phyloP scores from a whole-genome alignment of 2,888 invertebrate genomes.

The Fragum whitleyi region DNA sequence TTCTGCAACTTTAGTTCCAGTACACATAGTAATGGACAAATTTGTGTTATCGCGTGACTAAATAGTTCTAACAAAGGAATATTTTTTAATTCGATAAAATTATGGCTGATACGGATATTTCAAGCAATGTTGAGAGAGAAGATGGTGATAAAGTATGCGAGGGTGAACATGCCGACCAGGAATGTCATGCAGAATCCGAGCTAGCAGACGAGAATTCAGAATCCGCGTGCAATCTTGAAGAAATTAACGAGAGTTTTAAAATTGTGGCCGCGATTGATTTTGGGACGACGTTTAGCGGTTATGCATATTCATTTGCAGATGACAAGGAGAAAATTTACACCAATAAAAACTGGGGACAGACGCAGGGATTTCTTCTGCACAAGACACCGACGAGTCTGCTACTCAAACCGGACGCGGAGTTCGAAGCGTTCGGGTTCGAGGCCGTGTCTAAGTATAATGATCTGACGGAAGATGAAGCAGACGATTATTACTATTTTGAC shows the following conservation, averaged over 20 bases:
- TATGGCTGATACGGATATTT: slow-evolving; percentile 25
- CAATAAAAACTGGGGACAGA: slow-evolving; percentile 82
- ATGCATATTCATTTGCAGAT: slow-evolving; percentile 79
- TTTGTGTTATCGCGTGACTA: slow-evolving; percentile 5
- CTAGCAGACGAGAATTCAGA: slow-evolving; percentile 29
- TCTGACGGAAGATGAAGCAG: slow-evolving; percentile 78
- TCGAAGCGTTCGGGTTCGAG: slow-evolving; percentile 81
- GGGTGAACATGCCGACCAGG: background rate
- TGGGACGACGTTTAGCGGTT: slow-evolving; percentile 81
- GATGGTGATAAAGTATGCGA: background rate
- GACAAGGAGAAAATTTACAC: slow-evolving; percentile 78
- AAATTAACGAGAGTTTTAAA: slow-evolving; percentile 71
- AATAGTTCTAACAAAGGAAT: slow-evolving; percentile 16
- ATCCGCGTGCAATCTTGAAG: slow-evolving; percentile 41
- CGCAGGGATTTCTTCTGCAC: slow-evolving; percentile 80
- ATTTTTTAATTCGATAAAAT: background rate
- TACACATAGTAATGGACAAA: slow-evolving; percentile 13
- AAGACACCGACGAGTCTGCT: slow-evolving; percentile 81
- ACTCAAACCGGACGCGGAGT: slow-evolving; percentile 77
- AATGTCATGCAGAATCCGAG: background rate
- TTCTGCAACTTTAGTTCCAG: background rate
- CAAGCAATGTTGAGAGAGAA: background rate
- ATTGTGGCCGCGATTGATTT: slow-evolving; percentile 81
- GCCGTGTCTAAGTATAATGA: slow-evolving; percentile 80
- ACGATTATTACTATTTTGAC: slow-evolving; percentile 77